phyloP scores from a whole-genome alignment of 2,113 vertebrate species.

The Actinemys pallida region DNA sequence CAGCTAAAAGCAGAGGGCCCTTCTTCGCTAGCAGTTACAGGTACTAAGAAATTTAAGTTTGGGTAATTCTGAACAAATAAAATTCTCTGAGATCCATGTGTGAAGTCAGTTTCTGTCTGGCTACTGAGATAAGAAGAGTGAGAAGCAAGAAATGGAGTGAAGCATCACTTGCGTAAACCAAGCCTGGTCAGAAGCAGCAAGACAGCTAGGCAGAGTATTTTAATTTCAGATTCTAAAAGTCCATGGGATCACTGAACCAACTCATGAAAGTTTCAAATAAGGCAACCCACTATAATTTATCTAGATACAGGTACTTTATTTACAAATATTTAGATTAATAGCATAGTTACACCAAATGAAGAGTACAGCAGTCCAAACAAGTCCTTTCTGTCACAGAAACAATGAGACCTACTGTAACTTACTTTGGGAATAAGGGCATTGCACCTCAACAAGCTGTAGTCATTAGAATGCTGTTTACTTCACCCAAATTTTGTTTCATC shows the following conservation, averaged over 20 bases:
- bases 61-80: neutral
- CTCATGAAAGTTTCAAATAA: constrained; percentile 27
- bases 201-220: neutral
- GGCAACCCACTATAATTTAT: constrained; percentile 60
- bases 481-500: constrained; percentile 62
- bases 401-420: constrained; percentile 78
- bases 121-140: neutral
- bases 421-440: constrained; percentile 71
- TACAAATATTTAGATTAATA: constrained; percentile 94
- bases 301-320: constrained; percentile 94
- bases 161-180: neutral
- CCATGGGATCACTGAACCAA: neutral
- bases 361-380: constrained; percentile 87
- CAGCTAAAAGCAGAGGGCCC: neutral
- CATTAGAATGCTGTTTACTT: constrained; percentile 55
- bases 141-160: neutral
- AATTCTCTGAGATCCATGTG: neutral
- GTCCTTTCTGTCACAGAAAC: constrained; percentile 83
- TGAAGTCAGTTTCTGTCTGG: neutral
- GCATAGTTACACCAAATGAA: constrained; percentile 89
- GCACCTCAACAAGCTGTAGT: constrained; percentile 74
- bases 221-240: neutral
- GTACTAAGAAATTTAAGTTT: neutral
- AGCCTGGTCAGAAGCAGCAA: neutral
- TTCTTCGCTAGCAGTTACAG: neutral